Evolutionary conservation across 2,888 invertebrate genomes (phyloP).

Genomic region (Chaetoderma sp.): DNA sequence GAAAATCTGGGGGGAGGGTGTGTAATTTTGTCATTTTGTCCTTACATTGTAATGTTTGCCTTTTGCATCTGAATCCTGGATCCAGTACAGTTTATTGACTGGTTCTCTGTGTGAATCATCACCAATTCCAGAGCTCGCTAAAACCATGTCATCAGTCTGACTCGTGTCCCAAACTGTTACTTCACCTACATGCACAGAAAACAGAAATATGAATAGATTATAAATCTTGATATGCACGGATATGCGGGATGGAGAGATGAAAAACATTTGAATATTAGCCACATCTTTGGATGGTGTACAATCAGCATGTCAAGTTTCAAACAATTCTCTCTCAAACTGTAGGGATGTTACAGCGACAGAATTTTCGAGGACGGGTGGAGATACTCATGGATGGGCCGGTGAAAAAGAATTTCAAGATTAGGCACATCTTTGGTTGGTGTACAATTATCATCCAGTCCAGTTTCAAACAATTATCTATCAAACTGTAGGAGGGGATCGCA

Average conservation of each 20-base stretch:
- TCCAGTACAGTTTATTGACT: conserved; percentile 68
- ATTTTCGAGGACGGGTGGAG: background rate
- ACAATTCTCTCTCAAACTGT: no score
- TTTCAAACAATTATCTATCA: no score
- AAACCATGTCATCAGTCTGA: conserved; percentile 64
- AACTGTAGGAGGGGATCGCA: no score
- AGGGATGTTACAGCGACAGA: background rate
- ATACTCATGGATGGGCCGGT: background rate
- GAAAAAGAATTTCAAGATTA: background rate
- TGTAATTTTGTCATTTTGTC: no score
- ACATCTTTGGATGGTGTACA: no score
- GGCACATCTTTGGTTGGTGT: no score
- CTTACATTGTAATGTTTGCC: conserved; percentile 40
- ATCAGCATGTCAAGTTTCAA: no score
- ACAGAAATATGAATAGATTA: background rate
- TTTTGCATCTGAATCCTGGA: conserved; percentile 52
- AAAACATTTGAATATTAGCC: background rate
- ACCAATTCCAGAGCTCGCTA: conserved; percentile 67
- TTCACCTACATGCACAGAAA: conserved; percentile 60
- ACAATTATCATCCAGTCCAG: background rate
- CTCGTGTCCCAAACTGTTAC: conserved; percentile 69
- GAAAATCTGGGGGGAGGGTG: no score
- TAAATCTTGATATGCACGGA: background rate
- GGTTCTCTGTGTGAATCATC: conserved; percentile 67
- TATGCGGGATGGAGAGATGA: background rate